Conservation (phyloP, 2,113 vertebrate genomes). For the Phainopepla nitens region DNA sequence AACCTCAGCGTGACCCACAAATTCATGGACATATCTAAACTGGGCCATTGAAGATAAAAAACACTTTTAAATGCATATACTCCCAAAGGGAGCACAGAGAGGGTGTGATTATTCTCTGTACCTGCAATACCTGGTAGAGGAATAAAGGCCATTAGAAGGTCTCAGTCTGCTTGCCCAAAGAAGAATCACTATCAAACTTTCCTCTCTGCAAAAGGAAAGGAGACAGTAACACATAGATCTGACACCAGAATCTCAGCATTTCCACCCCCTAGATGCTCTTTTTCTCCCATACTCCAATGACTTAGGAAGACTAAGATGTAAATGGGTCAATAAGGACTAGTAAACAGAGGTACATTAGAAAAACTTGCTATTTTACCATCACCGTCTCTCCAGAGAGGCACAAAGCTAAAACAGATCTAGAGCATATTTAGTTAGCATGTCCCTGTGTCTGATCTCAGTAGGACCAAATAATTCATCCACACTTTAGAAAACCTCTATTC, state of each 20-base stretch:
- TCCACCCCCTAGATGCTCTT: background rate
- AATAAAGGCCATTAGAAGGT: background rate
- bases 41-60: background rate
- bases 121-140: background rate
- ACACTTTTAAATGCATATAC: background rate
- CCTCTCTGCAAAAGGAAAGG: background rate
- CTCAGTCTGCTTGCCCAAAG: background rate
- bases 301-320: background rate
- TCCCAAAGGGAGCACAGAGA: background rate
- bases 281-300: background rate
- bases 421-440: background rate
- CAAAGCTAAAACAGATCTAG: background rate
- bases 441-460: background rate
- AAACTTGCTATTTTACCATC: background rate
- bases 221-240: background rate
- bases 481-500: background rate
- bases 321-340: background rate
- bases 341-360: background rate
- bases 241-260: background rate
- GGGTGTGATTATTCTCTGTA: background rate
- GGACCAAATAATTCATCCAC: background rate
- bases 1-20: background rate
- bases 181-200: background rate
- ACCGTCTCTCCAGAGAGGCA: background rate
- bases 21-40: fast-evolving